phyloP scores from a whole-genome alignment of 92 coral and sea anemone species.

The Diadumene lineata region DNA sequence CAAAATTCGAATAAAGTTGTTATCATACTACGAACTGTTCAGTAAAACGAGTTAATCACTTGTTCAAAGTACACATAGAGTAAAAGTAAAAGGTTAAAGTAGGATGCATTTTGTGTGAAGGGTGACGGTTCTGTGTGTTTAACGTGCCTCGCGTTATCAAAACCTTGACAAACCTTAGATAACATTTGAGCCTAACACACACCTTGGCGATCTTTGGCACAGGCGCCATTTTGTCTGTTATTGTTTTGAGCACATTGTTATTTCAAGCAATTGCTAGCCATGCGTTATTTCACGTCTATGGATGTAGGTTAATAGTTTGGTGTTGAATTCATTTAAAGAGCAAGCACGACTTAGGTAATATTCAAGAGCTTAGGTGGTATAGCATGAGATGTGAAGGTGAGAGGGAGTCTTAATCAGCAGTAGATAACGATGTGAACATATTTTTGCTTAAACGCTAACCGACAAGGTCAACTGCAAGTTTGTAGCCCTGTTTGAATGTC shows the following conservation, averaged over 20 bases:
- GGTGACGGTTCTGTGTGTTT: neutral
- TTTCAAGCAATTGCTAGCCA: neutral
- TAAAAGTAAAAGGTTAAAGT: neutral
- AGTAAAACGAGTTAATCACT: neutral
- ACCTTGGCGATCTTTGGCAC: neutral
- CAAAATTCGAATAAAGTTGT: neutral
- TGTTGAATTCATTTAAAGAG: neutral
- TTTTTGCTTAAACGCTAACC: neutral
- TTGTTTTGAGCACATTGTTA: neutral
- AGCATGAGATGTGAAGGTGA: no score
- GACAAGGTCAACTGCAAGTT: slow-evolving; percentile 1
- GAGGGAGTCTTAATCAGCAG: neutral
- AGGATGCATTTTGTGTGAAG: neutral
- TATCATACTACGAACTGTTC: neutral
- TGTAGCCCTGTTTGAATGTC: neutral
- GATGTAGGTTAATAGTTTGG: neutral
- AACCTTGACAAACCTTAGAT: neutral
- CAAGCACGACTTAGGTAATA: no score
- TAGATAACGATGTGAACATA: neutral
- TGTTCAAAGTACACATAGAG: no score
- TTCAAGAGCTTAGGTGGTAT: no score
- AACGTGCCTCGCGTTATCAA: neutral
- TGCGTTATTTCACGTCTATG: neutral
- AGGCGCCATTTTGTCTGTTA: neutral
- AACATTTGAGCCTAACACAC: neutral